Evolutionary conservation across 1,140 invertebrate species (phyloP), one percentile per base, ranked within the genome.

Genomic region (Battus philenor): DNA sequence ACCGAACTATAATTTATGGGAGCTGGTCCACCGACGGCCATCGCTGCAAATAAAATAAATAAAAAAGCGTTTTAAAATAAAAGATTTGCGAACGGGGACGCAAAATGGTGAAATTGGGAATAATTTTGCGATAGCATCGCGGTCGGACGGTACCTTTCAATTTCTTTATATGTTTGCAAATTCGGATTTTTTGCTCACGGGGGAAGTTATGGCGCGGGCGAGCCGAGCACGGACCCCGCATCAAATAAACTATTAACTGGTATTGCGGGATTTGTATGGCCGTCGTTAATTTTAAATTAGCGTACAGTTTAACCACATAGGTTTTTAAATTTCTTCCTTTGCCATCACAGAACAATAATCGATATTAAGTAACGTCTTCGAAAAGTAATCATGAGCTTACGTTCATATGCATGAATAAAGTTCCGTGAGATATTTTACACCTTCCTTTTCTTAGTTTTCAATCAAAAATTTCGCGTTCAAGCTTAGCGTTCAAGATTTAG

Each of bases 1-100:
- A 79, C 79, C 79, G 79, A 83, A 83, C 79, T 84, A 81, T 84
- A 84, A 84, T 84, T 84, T 84, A 84, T 84, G 79, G 70, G 59
- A 68, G 68, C 61, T 65, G 59, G 61, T 53, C 50, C 60, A 54
- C 58, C 62, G 69, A 74, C 71, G 70, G 60, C 60, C 68, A 68
- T 68, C 70, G 68, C 49, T 67, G 59, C 57, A 65, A 71, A 77
- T 56, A 68, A 68, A 65, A 65, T 68, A 73, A 78, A 63, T 59
- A 64, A 64, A 66, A 65, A 59, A 50, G 20, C 16, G 47, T 52
- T 43, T 27, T 56, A 65, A 62, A 62, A 66, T 65, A 59, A 58
- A 64, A 61, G 44, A 33, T 59, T 54, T 57, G 44, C 51, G 50
- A 62, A 57, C 59, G 59, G 59, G 65, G 66, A 68, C 65, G 75